Percentiles rank a stretch among this genome's conserved stretches.
Conservation (phyloP, 2,113 vertebrate species). For the Zosterops pallidus region DNA sequence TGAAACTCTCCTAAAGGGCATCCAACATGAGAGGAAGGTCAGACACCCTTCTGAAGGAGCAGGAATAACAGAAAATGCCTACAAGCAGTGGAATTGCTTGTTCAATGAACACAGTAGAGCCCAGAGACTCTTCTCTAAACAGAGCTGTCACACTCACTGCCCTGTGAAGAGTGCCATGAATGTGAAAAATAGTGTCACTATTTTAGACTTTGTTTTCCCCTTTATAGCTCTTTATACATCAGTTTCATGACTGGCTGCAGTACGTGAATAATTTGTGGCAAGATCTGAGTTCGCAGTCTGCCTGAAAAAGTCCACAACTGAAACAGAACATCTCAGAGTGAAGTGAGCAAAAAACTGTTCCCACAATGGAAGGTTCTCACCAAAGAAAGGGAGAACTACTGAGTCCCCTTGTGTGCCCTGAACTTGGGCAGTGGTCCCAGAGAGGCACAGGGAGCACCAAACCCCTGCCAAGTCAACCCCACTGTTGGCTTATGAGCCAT, state of each 20-base stretch:
- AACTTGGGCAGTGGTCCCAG: background rate
- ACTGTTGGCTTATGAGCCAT: rapidly evolving
- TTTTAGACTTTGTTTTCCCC: background rate
- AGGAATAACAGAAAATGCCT: background rate
- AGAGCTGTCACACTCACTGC: background rate
- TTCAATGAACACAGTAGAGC: background rate
- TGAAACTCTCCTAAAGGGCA: background rate
- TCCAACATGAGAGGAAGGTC: background rate
- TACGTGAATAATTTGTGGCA: background rate
- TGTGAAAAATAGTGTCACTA: background rate
- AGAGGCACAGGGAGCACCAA: rapidly evolving
- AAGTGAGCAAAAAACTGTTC: background rate
- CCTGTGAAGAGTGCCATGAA: background rate
- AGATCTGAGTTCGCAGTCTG: background rate
- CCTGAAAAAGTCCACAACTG: background rate
- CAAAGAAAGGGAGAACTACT: background rate
- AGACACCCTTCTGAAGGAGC: background rate
- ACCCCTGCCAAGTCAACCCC: background rate
- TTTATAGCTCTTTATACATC: background rate
- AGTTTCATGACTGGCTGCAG: background rate
- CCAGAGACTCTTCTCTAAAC: background rate
- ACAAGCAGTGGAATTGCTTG: background rate
- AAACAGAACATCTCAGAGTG: background rate
- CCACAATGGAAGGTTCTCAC: background rate
- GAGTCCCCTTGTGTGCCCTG: background rate